phyloP scores from a whole-genome alignment of 2,113 vertebrate species.

The Polypterus senegalus region DNA sequence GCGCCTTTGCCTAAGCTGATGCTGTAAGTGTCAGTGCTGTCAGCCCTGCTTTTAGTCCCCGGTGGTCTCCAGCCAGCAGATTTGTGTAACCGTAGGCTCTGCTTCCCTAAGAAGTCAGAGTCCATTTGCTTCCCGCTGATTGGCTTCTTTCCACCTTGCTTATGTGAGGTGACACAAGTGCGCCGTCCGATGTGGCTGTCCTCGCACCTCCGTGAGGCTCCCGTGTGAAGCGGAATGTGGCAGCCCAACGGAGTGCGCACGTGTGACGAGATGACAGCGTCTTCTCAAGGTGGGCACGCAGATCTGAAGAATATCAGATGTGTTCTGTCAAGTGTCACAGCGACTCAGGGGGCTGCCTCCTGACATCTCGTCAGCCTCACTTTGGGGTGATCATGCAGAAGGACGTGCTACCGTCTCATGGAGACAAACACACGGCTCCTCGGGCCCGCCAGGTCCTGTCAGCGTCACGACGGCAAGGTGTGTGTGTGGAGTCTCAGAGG shows the following conservation, averaged over 20 bases:
- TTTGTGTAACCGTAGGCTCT: conserved; percentile 3
- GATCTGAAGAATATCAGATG: conserved; percentile 3
- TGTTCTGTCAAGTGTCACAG: conserved; percentile 4
- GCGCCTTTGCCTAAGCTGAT: too few species aligned
- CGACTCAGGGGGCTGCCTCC: background rate
- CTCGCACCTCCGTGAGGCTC: conserved; percentile 1
- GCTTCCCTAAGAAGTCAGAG: conserved; percentile 33
- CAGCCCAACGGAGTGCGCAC: background rate
- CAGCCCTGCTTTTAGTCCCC: too few species aligned
- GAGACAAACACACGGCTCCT: too few species aligned
- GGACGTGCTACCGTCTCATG: too few species aligned
- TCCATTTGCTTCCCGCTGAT: background rate
- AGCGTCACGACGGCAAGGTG: too few species aligned
- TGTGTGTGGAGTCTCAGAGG: too few species aligned
- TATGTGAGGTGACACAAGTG: background rate
- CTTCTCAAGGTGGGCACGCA: conserved; percentile 4
- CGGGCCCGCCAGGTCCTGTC: too few species aligned
- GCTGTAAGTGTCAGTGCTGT: too few species aligned
- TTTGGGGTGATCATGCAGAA: background rate
- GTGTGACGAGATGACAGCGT: conserved; percentile 5
- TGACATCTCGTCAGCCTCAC: background rate
- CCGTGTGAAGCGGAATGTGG: conserved; percentile 5
- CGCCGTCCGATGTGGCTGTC: background rate
- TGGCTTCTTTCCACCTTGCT: conserved; percentile 1
- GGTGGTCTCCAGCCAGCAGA: too few species aligned